These are phyloP conservation scores for Anastrepha obliqua DNA, from an alignment of 1,140 invertebrate species.

Conservation along the genomic window DNA sequence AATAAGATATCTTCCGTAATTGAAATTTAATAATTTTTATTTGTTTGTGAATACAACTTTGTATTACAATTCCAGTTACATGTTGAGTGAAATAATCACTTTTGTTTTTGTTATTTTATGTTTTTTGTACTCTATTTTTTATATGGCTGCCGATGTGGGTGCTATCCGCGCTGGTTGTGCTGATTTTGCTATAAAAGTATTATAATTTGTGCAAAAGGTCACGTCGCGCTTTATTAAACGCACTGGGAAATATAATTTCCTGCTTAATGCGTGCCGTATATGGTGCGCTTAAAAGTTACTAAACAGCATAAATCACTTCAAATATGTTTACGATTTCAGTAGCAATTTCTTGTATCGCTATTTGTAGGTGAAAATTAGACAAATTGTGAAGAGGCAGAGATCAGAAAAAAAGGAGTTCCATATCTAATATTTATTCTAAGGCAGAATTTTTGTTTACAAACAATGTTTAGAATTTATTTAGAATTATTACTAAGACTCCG, in stretches of 20 bases:
- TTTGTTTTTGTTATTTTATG: not conserved
- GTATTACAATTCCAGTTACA: not conserved
- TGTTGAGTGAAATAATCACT: not conserved
- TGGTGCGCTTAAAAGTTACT: not conserved
- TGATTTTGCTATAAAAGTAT: not conserved
- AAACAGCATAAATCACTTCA: not conserved
- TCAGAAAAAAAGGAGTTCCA: not conserved
- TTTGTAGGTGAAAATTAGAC: not conserved
- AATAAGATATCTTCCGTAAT: conserved; percentile 19
- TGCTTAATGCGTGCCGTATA: not conserved
- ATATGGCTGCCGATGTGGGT: conserved; percentile 16
- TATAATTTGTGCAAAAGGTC: conserved; percentile 9
- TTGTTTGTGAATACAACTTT: not conserved
- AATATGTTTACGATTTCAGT: not conserved
- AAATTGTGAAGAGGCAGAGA: not conserved
- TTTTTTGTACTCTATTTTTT: not conserved
- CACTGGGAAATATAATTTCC: not conserved
- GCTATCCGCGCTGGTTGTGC: not conserved
- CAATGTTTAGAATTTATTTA: too few relatives aligned
- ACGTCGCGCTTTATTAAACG: not conserved
- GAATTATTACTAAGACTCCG: too few relatives aligned
- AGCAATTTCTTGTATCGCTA: not conserved
- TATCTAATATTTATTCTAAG: too few relatives aligned
- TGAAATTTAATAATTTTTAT: not conserved
- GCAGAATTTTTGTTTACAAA: too few relatives aligned